These are phyloP conservation scores for Yponomeuta malinellus DNA, from an alignment of 2,888 invertebrate species.

Conservation along the genomic window DNA sequence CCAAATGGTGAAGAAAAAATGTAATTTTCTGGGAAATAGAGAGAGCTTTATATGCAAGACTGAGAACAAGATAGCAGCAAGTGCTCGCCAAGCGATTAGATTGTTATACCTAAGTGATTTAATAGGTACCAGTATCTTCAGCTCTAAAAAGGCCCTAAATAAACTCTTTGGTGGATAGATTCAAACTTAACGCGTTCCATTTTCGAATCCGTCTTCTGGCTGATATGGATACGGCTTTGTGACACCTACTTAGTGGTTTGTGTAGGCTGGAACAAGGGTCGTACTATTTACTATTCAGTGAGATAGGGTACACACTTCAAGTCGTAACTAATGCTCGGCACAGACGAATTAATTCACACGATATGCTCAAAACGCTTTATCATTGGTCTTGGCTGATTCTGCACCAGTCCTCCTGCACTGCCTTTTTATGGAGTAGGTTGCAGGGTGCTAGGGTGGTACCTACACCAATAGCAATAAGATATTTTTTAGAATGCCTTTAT, in stretches of 20 bases:
- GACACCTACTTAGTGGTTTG: slow-evolving; percentile 1
- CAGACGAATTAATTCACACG: background rate
- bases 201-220: background rate
- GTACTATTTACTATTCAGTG: background rate
- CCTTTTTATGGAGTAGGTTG: too few species aligned
- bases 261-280: background rate
- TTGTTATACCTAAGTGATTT: slow-evolving; percentile 5
- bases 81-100: slow-evolving; percentile 4
- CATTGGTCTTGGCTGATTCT: background rate
- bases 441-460: too few species aligned
- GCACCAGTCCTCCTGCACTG: background rate
- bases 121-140: background rate
- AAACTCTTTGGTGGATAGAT: slow-evolving; percentile 1
- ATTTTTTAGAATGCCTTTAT: too few species aligned
- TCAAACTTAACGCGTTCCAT: background rate
- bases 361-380: background rate
- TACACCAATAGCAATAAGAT: too few species aligned
- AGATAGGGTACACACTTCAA: background rate
- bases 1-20: slow-evolving; percentile 67
- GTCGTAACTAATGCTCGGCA: background rate
- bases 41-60: slow-evolving; percentile 31
- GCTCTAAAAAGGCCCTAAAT: background rate
- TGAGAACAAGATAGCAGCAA: slow-evolving; percentile 46
- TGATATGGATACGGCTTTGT: background rate
- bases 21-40: slow-evolving; percentile 57